phyloP scores from a whole-genome alignment of 2,797 vertebrate species.

The Adelosebastes latens region DNA sequence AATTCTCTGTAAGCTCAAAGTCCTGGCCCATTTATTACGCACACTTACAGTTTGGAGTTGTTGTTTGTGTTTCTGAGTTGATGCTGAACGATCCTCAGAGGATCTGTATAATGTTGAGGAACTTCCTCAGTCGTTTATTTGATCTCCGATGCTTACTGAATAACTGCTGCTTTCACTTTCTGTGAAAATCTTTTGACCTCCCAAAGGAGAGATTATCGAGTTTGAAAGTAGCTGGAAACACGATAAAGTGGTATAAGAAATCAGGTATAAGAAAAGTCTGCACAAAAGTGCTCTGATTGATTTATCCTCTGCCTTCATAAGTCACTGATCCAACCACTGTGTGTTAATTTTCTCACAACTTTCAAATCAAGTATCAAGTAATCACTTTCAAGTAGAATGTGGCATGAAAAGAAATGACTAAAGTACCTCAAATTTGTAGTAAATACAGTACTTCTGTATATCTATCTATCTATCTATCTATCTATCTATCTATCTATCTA shows the following conservation, averaged over 20 bases:
- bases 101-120: background rate
- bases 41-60: conserved; percentile 1
- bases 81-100: background rate
- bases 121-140: background rate
- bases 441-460: too few species aligned
- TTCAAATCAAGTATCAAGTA: too few species aligned
- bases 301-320: background rate
- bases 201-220: background rate
- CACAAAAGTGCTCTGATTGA: background rate
- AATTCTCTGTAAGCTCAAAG: conserved; percentile 33
- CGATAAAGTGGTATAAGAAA: background rate
- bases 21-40: background rate
- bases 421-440: too few species aligned
- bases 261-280: background rate
- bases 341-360: background rate
- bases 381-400: too few species aligned
- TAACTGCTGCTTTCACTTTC: background rate
- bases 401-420: too few species aligned
- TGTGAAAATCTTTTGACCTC: background rate
- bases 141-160: background rate
- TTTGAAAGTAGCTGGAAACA: background rate
- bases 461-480: too few species aligned
- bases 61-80: background rate
- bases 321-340: background rate
- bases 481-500: too few species aligned